Conservation (phyloP, 2,888 invertebrate genomes). For the Bibio marci region DNA sequence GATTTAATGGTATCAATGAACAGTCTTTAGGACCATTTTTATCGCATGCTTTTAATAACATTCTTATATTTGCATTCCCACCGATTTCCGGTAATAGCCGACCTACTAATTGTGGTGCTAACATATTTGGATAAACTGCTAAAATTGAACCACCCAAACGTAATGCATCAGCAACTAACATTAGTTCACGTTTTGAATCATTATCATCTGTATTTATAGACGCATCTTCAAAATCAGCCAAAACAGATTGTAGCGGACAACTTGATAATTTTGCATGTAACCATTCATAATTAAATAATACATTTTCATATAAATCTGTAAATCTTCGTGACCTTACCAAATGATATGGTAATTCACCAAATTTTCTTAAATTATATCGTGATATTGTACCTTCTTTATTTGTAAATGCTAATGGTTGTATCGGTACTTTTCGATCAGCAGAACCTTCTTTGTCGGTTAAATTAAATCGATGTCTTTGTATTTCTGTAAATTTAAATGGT, state of each 20-base stretch:
- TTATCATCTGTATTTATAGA: constrained; percentile 46
- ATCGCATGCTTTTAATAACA: constrained; percentile 81
- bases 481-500: constrained; percentile 93
- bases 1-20: constrained; percentile 80
- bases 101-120: constrained; percentile 39
- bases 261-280: constrained; percentile 88
- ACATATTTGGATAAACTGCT: constrained; percentile 83
- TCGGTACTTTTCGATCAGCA: constrained; percentile 86
- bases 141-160: constrained; percentile 88
- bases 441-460: constrained; percentile 75
- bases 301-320: constrained; percentile 76
- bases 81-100: constrained; percentile 83
- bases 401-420: constrained; percentile 81
- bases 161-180: constrained; percentile 84
- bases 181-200: constrained; percentile 54
- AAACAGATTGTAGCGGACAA: constrained; percentile 84
- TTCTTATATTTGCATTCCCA: constrained; percentile 62
- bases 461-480: constrained; percentile 82
- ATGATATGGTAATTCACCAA: constrained; percentile 91
- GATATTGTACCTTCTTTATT: constrained; percentile 79
- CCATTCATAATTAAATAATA: constrained; percentile 96
- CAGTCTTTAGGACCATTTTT: constrained; percentile 75
- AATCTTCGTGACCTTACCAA: constrained; percentile 79
- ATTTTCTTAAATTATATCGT: constrained; percentile 88
- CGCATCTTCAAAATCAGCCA: constrained; percentile 63